These are phyloP conservation scores for Ectobius pallidus DNA, from an alignment of 2,888 invertebrate genomes.

Conservation along the genomic window DNA sequence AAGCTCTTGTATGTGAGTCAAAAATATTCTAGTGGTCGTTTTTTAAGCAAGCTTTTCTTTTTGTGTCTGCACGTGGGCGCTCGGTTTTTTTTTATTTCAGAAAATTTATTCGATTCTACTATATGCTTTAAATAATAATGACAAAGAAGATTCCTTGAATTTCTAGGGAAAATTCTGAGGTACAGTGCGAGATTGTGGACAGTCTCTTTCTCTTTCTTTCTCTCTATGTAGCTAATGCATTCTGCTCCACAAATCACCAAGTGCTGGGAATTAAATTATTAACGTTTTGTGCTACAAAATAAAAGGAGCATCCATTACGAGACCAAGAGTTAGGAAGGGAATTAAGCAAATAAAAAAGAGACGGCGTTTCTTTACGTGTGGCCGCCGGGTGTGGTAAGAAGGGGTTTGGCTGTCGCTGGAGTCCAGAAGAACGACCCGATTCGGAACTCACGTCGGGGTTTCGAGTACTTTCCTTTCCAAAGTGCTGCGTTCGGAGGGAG, in stretches of 20 bases:
- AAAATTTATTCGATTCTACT: too few relatives aligned
- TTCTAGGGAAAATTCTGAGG: not conserved
- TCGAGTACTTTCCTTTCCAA: not conserved
- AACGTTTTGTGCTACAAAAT: not conserved
- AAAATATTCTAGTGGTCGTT: not conserved
- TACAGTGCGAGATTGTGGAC: not conserved
- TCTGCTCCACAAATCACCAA: constrained; percentile 2
- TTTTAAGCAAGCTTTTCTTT: too few relatives aligned
- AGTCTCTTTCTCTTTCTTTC: too few relatives aligned
- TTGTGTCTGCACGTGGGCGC: too few relatives aligned
- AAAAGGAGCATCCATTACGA: constrained; percentile 20
- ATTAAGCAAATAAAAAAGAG: not conserved
- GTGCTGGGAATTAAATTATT: constrained; percentile 23
- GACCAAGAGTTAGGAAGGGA: not conserved
- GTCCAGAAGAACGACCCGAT: not conserved
- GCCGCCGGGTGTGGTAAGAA: not conserved
- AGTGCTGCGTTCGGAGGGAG: too few relatives aligned
- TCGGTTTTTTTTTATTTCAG: too few relatives aligned
- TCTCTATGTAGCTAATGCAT: not conserved
- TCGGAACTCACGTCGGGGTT: not conserved
- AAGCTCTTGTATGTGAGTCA: not conserved
- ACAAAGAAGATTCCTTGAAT: not conserved
- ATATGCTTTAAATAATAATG: not conserved
- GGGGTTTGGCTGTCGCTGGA: not conserved
- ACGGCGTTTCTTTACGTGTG: not conserved